Evolutionary conservation across 2,113 vertebrate species (phyloP).

Genomic region (Probosciger aterrimus): DNA sequence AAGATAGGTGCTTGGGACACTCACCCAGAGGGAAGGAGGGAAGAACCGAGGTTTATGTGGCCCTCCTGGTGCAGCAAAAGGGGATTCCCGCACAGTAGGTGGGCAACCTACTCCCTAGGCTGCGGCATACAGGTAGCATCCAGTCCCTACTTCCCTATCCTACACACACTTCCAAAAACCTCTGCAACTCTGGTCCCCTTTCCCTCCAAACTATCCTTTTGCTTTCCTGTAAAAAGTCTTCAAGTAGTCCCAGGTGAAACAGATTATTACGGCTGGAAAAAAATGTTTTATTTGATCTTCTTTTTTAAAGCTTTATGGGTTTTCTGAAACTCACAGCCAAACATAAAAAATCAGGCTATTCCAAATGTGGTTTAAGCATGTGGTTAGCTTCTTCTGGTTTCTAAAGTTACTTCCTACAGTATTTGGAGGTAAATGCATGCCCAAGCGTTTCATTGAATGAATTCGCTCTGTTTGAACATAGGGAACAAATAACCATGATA

Average conservation of each 20-base stretch:
- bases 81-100: neutral
- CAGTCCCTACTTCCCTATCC: neutral
- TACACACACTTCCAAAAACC: neutral
- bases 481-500: neutral
- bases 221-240: neutral
- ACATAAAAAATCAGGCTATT: neutral
- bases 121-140: neutral
- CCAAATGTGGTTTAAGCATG: neutral
- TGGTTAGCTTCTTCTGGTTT: neutral
- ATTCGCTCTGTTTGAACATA: rapidly evolving
- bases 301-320: neutral
- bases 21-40: neutral
- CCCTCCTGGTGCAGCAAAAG: neutral
- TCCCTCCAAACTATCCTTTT: neutral
- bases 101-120: neutral
- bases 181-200: neutral
- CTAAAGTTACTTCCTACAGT: neutral
- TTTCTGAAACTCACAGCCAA: neutral
- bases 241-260: neutral
- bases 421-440: neutral
- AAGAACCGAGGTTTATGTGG: neutral
- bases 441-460: neutral
- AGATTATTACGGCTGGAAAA: neutral
- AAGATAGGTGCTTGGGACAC: neutral
- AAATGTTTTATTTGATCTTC: neutral